These are phyloP conservation scores for Coccyzus lansbergi DNA, from an alignment of 2,797 vertebrate species.

Conservation along the genomic window DNA sequence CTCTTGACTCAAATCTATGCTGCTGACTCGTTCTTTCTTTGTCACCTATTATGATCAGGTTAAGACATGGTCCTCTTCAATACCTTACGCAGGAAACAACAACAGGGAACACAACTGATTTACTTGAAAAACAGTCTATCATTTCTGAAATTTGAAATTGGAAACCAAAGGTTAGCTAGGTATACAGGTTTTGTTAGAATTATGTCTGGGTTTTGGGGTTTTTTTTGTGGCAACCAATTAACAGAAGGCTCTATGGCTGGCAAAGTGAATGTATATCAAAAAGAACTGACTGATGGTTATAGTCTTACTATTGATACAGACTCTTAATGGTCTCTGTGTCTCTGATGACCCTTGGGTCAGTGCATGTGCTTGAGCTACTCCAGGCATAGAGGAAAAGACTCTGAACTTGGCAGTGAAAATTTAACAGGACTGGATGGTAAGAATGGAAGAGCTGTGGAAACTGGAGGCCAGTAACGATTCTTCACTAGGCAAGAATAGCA, in stretches of 20 bases:
- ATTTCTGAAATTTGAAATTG: not conserved
- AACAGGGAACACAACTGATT: not conserved
- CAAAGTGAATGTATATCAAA: not conserved
- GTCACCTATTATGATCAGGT: not conserved
- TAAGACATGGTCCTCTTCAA: not conserved
- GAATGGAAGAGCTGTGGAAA: constrained; percentile 9
- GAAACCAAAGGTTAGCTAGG: not conserved
- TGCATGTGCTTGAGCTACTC: not conserved
- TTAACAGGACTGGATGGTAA: not conserved
- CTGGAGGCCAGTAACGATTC: not conserved
- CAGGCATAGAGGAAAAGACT: constrained; percentile 8
- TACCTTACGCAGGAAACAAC: not conserved
- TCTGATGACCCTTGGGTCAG: not conserved
- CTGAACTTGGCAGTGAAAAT: not conserved
- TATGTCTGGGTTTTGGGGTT: not conserved
- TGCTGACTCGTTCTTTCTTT: not conserved
- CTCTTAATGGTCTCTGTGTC: not conserved
- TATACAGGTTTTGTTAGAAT: not conserved
- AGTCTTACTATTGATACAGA: not conserved
- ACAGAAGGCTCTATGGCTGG: not conserved
- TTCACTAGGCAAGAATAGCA: not conserved
- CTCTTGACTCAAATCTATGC: not conserved
- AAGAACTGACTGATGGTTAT: not conserved
- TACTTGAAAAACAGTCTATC: not conserved
- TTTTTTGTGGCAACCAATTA: not conserved